phyloP scores from a whole-genome alignment of 2,113 vertebrate species.

The Dromiciops gliroides region DNA sequence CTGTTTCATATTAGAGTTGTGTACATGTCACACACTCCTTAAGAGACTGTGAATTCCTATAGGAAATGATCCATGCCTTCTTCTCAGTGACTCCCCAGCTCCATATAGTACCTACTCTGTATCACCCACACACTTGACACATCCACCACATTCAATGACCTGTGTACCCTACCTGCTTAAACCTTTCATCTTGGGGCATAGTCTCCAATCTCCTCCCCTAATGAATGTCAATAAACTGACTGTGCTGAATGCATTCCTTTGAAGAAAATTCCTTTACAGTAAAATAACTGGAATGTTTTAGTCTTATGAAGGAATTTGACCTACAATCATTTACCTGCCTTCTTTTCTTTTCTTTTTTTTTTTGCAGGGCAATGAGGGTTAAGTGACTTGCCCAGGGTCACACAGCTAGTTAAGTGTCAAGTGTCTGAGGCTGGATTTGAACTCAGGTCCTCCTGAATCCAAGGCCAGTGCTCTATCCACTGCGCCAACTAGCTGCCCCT shows the following conservation, averaged over 20 bases:
- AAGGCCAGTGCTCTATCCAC: no score
- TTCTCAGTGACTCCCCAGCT: neutral
- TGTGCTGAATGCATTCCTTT: neutral
- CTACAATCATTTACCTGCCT: constrained; percentile 42
- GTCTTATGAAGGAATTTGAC: constrained; percentile 33
- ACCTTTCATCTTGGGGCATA: neutral
- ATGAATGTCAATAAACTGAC: neutral
- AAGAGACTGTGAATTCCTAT: neutral
- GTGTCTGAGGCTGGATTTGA: no score
- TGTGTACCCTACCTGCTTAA: neutral
- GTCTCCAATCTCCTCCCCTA: neutral
- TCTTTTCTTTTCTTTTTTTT: no score
- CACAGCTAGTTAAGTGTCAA: no score
- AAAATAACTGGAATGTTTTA: neutral
- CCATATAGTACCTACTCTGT: neutral
- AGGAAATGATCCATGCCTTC: neutral
- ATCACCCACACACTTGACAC: neutral
- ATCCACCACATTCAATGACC: neutral
- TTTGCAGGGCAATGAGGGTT: no score
- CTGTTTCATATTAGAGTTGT: neutral
- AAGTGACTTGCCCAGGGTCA: no score
- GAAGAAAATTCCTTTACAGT: constrained; percentile 16
- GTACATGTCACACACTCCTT: neutral
- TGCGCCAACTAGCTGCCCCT: no score
- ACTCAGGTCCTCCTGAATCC: no score